Evolutionary conservation across 2,797 vertebrate species (phyloP).

Genomic region (Rhynchonycteris naso): DNA sequence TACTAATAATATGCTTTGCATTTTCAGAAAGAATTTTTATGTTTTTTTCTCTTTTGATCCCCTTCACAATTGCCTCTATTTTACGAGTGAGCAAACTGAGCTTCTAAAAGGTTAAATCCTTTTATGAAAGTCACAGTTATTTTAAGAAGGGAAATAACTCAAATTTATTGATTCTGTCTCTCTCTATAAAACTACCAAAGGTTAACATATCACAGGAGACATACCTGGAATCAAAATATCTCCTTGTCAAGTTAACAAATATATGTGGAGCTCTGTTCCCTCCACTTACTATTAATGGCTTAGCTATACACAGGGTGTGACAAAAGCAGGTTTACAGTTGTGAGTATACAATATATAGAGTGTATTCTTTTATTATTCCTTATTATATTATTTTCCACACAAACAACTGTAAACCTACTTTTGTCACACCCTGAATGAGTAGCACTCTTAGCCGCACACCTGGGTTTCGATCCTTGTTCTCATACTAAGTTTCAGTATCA

Average conservation of each 20-base stretch:
- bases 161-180: background rate
- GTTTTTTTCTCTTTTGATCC: background rate
- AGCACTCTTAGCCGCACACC: background rate
- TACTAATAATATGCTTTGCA: background rate
- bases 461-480: background rate
- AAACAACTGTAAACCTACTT: background rate
- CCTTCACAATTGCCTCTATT: background rate
- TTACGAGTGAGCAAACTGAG: background rate
- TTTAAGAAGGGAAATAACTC: conserved; percentile 15
- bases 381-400: background rate
- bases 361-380: background rate
- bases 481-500: background rate
- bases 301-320: background rate
- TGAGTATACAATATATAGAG: too few species aligned
- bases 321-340: background rate
- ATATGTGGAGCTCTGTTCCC: background rate
- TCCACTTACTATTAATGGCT: background rate
- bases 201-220: background rate
- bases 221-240: background rate
- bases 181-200: background rate
- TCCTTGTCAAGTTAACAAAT: background rate
- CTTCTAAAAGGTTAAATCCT: conserved; percentile 3
- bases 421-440: too few species aligned
- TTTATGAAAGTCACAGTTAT: conserved; percentile 16
- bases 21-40: background rate